phyloP scores from a whole-genome alignment of 2,888 invertebrate species.

The Habroteleia sp. region DNA sequence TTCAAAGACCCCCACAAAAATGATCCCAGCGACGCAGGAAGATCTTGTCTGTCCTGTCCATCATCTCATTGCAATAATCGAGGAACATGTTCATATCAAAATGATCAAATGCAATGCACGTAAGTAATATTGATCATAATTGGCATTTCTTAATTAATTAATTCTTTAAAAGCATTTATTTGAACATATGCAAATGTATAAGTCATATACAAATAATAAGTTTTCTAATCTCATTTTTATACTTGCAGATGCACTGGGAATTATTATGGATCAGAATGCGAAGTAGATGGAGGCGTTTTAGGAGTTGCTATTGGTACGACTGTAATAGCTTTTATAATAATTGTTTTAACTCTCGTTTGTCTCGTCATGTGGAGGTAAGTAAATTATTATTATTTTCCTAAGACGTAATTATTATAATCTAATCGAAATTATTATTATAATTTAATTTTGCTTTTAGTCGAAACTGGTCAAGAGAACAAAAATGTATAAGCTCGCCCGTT shows the following conservation, averaged over 20 bases:
- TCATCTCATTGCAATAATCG: slow-evolving; percentile 90
- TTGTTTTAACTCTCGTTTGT: slow-evolving; percentile 91
- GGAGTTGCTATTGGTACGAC: slow-evolving; percentile 95
- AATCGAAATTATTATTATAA: no score
- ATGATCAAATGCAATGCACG: slow-evolving; percentile 88
- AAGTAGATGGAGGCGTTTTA: slow-evolving; percentile 94
- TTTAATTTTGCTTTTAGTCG: slow-evolving; percentile 86
- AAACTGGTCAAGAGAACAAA: slow-evolving; percentile 94
- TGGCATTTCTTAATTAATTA: no score
- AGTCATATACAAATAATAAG: no score
- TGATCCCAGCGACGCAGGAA: slow-evolving; percentile 86
- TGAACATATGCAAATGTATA: no score
- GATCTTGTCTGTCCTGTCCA: slow-evolving; percentile 90
- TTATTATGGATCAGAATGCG: slow-evolving; percentile 93
- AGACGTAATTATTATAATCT: no score
- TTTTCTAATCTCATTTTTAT: no score
- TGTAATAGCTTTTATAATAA: slow-evolving; percentile 93
- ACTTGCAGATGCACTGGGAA: slow-evolving; percentile 88
- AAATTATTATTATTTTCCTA: no score
- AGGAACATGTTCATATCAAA: slow-evolving; percentile 91
- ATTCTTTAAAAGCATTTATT: no score
- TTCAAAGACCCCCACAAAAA: slow-evolving; percentile 88
- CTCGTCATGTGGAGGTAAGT: slow-evolving; percentile 93
- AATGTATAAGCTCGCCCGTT: slow-evolving; percentile 90
- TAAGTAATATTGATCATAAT: no score